Percentiles rank a stretch among this genome's conserved stretches.
These are phyloP conservation scores for Alfaro cultratus DNA, from an alignment of 2,797 vertebrate species.

Conservation along the genomic window DNA sequence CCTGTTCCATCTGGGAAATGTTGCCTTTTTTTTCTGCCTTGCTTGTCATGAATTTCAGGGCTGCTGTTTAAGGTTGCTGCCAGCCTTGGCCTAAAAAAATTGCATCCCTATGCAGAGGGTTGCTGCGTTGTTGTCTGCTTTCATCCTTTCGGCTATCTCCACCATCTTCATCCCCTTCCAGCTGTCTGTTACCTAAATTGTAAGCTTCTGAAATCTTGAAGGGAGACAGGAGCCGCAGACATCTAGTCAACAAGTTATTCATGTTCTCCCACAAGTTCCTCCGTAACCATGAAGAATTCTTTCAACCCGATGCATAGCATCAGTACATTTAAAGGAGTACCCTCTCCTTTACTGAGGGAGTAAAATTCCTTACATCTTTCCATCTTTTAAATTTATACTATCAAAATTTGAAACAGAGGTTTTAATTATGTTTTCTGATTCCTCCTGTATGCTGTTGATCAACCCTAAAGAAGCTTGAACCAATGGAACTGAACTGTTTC, in stretches of 20 bases:
- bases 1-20: slow-evolving; percentile 60
- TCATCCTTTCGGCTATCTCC: slow-evolving; percentile 50
- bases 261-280: slow-evolving; percentile 31
- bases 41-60: slow-evolving; percentile 59
- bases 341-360: slow-evolving; percentile 7
- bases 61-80: slow-evolving; percentile 61
- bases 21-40: slow-evolving; percentile 43
- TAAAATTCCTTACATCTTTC: slow-evolving; percentile 10
- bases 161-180: slow-evolving; percentile 58
- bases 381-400: slow-evolving; percentile 21
- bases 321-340: slow-evolving; percentile 7
- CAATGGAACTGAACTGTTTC: slow-evolving; percentile 15
- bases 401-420: slow-evolving; percentile 35
- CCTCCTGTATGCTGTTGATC: slow-evolving; percentile 17
- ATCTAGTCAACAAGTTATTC: slow-evolving; percentile 50
- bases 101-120: slow-evolving; percentile 49
- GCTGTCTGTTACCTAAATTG: slow-evolving; percentile 60
- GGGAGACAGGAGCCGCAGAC: slow-evolving; percentile 39
- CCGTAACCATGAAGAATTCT: slow-evolving; percentile 20
- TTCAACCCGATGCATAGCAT: slow-evolving; percentile 28
- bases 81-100: slow-evolving; percentile 67
- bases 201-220: slow-evolving; percentile 54
- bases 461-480: slow-evolving; percentile 16
- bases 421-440: slow-evolving; percentile 20
- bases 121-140: slow-evolving; percentile 51